Evolutionary conservation across 2,888 invertebrate genomes (phyloP).

Genomic region (Drosophila mettleri): DNA sequence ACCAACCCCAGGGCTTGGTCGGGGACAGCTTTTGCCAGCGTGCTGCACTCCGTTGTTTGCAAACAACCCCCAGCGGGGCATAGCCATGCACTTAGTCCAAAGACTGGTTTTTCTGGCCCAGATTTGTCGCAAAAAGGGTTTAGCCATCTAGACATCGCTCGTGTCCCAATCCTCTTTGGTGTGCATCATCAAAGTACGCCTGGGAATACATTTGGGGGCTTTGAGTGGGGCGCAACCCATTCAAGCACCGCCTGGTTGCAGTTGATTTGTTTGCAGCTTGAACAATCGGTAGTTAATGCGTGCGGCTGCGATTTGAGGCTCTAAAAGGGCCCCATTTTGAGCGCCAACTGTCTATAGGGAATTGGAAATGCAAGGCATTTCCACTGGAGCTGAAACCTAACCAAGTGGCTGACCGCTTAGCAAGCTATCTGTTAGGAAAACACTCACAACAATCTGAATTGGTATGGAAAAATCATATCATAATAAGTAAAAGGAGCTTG

Average conservation of each 20-base stretch:
- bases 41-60: slow-evolving; percentile 50
- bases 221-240: slow-evolving; percentile 12
- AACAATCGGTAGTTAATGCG: slow-evolving; percentile 49
- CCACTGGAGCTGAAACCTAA: not conserved
- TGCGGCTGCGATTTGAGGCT: slow-evolving; percentile 33
- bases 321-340: slow-evolving; percentile 25
- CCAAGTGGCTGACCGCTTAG: not conserved
- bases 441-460: not conserved
- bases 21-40: slow-evolving; percentile 1
- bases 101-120: slow-evolving; percentile 14
- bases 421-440: not conserved
- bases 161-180: slow-evolving; percentile 32
- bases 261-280: slow-evolving; percentile 39
- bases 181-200: slow-evolving; percentile 52
- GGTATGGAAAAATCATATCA: too few species aligned
- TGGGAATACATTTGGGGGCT: slow-evolving; percentile 39
- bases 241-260: slow-evolving; percentile 22
- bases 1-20: slow-evolving; percentile 39
- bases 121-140: slow-evolving; percentile 46
- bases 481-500: too few species aligned
- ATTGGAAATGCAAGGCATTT: not conserved
- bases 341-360: slow-evolving; percentile 5
- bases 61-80: slow-evolving; percentile 62
- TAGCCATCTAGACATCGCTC: slow-evolving; percentile 18
- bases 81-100: slow-evolving; percentile 64